phyloP scores from a whole-genome alignment of 2,888 invertebrate species.

The Ophion ellenae region DNA sequence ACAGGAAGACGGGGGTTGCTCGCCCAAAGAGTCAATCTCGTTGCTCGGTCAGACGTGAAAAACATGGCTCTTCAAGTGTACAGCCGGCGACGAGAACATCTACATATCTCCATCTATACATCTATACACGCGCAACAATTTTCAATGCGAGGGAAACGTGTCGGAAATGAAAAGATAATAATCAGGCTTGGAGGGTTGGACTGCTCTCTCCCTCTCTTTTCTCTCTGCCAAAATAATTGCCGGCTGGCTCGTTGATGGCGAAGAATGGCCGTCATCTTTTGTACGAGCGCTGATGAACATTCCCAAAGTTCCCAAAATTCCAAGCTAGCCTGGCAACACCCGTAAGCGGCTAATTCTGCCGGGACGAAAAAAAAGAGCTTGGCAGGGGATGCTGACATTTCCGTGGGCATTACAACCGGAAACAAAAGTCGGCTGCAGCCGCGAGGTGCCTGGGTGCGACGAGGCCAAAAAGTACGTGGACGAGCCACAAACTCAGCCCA shows the following conservation, averaged over 20 bases:
- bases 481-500: neutral
- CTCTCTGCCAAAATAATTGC: slow-evolving; percentile 33
- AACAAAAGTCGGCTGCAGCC: neutral
- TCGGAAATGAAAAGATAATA: slow-evolving; percentile 54
- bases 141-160: slow-evolving; percentile 31
- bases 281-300: slow-evolving; percentile 3
- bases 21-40: slow-evolving; percentile 61
- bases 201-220: neutral
- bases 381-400: neutral
- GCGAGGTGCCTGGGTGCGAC: neutral
- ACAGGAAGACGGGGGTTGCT: slow-evolving; percentile 24
- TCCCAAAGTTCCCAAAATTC: neutral
- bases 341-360: neutral
- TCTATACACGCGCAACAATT: neutral
- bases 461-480: neutral
- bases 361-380: neutral
- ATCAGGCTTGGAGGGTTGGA: slow-evolving; percentile 38
- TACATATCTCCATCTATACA: neutral
- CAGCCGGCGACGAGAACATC: slow-evolving; percentile 19
- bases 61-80: slow-evolving; percentile 47
- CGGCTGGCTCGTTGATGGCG: slow-evolving; percentile 6
- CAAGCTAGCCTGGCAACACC: neutral
- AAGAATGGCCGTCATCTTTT: slow-evolving; percentile 29
- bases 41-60: slow-evolving; percentile 62
- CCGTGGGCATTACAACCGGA: neutral